Percentiles rank a stretch among this genome's conserved stretches.
Conservation (phyloP, 37 sponge, comb jelly and placozoan genomes). For the Hormiphora californensis region DNA sequence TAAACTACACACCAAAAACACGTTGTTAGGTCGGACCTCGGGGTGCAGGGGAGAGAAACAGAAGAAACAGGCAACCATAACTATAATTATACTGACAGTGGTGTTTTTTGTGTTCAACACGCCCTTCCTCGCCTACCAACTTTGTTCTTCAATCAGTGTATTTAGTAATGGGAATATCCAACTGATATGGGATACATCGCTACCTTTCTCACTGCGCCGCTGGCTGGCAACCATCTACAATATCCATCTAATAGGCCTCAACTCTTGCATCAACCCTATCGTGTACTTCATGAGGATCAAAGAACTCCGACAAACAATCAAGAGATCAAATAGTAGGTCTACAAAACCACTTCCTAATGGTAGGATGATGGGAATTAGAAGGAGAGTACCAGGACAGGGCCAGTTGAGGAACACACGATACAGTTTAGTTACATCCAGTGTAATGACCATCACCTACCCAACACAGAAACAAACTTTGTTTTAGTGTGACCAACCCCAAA, state of each 20-base stretch:
- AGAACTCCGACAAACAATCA: background rate
- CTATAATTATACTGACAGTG: background rate
- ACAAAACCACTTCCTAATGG: no score
- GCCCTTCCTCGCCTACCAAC: background rate
- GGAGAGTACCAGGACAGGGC: no score
- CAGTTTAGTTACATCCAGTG: no score
- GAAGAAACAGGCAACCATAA: background rate
- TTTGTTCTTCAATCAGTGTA: background rate
- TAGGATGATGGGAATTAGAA: no score
- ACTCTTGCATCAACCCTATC: conserved; percentile 9
- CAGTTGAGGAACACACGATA: no score
- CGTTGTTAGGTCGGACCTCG: no score
- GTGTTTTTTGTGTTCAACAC: background rate
- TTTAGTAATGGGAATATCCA: background rate
- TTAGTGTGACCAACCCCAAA: no score
- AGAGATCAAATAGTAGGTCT: background rate
- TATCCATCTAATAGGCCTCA: background rate
- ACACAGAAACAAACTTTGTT: no score
- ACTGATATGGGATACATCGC: background rate
- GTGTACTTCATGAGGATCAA: background rate
- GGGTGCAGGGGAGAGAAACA: no score
- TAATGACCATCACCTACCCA: no score
- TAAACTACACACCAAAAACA: background rate
- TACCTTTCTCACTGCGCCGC: background rate
- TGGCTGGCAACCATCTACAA: background rate